Base-by-base conservation (phyloP, 1,140 invertebrate species). In the Caenorhabditis remanei region DNA sequence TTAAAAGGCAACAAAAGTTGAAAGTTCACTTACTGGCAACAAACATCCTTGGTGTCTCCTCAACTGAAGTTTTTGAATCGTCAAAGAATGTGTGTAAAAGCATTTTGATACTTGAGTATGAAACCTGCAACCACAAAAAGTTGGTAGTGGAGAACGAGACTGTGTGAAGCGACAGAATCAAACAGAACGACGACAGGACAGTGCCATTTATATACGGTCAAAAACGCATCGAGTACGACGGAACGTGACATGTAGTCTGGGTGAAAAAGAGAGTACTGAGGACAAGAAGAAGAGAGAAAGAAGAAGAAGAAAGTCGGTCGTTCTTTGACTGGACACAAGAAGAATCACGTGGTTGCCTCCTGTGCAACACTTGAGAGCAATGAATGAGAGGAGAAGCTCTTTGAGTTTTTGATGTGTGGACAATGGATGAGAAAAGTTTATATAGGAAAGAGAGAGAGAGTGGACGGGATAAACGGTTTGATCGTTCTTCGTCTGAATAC, bases 21-120 rank as follows among this genome's bases (percentile, higher is more conserved):
- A 53, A 11, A 53, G 50, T 53, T 53, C 11, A 79, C 71, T 79
- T 19, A 79, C 71, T 79, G 16, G 71, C 71, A 79, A 79, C 71
- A 50, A 79, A 79, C 71, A 79, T 79, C 41, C 71, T 13, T 79
- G 71, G 71, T 32, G 71, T 79, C 71, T 79, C 71, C 11, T 79
- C 71, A 19, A 79, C 71, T 50, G 71, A 53, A 79, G 19, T 53
- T 79, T 79, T 79, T 43, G 71, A 79, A 43, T 79, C 71, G 71
- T 79, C 71, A n/a, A 79, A 79, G 40, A 79, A 79, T 79, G 71
- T 79, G 71, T 79, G 71, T n/a, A 79, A 46, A 50, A 79, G 71
- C 71, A 79, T 79, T 53, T 41, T 43, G 40, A 48, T 53, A 79
- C 46, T 53, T 14, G 9, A 50, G 71, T 50, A 32, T 24, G 21